phyloP scores from a whole-genome alignment of 2,797 vertebrate species.

The Bradypus variegatus region DNA sequence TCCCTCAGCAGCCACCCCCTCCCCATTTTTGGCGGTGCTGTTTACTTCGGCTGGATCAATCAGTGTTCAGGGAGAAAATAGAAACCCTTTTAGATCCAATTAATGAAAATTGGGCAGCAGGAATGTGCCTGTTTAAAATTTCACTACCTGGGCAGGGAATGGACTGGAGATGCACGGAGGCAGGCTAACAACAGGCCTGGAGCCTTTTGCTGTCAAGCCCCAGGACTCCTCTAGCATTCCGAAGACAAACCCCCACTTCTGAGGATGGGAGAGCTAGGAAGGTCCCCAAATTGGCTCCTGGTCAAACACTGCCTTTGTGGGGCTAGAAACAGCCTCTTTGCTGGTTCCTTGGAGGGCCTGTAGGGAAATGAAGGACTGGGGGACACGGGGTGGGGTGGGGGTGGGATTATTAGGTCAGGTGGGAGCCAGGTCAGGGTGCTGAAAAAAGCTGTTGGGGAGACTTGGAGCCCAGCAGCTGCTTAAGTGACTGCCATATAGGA shows the following conservation, averaged over 20 bases:
- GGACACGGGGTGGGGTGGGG: too few species aligned
- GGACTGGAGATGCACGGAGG: background rate
- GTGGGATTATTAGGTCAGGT: background rate
- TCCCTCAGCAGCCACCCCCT: constrained; percentile 2
- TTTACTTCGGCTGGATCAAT: constrained; percentile 62
- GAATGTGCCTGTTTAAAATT: background rate
- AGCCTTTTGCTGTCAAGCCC: background rate
- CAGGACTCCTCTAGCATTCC: background rate
- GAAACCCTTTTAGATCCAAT: constrained; percentile 50
- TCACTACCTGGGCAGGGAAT: background rate
- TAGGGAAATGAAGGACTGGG: background rate
- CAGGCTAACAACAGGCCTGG: background rate
- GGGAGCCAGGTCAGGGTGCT: background rate
- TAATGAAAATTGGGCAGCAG: constrained; percentile 41
- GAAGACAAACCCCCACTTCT: background rate
- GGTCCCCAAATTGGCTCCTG: background rate
- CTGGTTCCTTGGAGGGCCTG: background rate
- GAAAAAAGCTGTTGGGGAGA: background rate
- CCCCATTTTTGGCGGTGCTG: constrained; percentile 52
- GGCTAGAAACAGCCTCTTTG: background rate
- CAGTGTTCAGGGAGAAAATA: constrained; percentile 54
- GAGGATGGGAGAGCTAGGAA: too few species aligned
- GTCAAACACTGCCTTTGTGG: background rate
- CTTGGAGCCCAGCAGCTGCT: background rate
- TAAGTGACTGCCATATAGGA: background rate